These are phyloP conservation scores for Drosophila repletoides DNA, from an alignment of 1,140 invertebrate species.

Conservation along the genomic window DNA sequence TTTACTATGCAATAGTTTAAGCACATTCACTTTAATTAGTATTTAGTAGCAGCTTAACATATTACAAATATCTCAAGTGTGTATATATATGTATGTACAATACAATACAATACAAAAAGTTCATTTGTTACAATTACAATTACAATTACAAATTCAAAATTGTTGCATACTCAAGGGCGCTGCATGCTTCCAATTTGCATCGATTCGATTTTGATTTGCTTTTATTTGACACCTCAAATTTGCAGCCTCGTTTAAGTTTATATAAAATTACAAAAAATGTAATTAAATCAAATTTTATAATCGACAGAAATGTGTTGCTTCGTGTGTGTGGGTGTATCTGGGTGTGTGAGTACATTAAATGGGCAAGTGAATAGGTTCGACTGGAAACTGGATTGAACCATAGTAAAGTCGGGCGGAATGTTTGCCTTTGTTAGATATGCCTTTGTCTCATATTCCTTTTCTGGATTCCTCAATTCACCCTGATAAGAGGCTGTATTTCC, in stretches of 20 bases:
- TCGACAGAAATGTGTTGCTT: constrained; percentile 28
- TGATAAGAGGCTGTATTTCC: neutral
- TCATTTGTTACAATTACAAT: constrained; percentile 25
- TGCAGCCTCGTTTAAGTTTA: constrained; percentile 31
- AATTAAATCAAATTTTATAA: constrained; percentile 45
- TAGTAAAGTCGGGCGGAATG: no score
- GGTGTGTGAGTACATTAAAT: constrained; percentile 19
- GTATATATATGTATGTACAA: constrained; percentile 34
- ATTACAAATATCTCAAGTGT: constrained; percentile 23
- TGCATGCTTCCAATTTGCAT: constrained; percentile 40
- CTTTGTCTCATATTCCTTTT: neutral
- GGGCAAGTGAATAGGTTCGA: constrained; percentile 31
- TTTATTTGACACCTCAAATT: constrained; percentile 28
- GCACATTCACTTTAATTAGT: constrained; percentile 54
- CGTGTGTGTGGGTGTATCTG: no score
- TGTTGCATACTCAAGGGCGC: constrained; percentile 15
- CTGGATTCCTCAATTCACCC: neutral
- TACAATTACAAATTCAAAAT: constrained; percentile 27
- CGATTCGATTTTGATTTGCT: constrained; percentile 31
- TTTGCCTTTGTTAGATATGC: neutral
- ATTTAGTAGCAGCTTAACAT: constrained; percentile 36
- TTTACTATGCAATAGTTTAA: constrained; percentile 65
- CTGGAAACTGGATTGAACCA: no score
- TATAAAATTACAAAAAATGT: constrained; percentile 37
- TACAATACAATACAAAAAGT: no score